Percentiles rank a stretch among this genome's conserved stretches.
Evolutionary conservation across 1,140 invertebrate genomes (phyloP).

Genomic region (Coptotermes formosanus): DNA sequence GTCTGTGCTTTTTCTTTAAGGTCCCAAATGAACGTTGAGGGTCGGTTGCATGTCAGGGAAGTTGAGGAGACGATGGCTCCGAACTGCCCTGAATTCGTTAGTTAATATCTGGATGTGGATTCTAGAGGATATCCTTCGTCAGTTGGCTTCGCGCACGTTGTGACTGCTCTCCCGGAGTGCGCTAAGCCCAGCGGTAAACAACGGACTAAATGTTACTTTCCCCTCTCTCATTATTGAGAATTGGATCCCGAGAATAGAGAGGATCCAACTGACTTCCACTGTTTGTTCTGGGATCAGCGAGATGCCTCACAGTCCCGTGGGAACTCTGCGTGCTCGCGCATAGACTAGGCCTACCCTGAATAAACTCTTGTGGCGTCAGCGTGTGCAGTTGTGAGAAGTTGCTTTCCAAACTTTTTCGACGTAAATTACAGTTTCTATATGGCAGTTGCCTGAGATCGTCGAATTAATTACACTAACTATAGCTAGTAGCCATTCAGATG

Average conservation of each 20-base stretch:
- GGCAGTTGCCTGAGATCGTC: too few relatives aligned
- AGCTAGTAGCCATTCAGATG: too few relatives aligned
- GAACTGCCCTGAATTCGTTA: not conserved
- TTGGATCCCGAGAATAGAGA: slow-evolving; percentile 8
- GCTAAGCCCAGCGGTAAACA: slow-evolving; percentile 13
- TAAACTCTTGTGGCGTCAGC: slow-evolving; percentile 5
- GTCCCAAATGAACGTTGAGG: too few relatives aligned
- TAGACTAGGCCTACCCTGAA: not conserved
- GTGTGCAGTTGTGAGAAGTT: not conserved
- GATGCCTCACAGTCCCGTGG: slow-evolving; percentile 6
- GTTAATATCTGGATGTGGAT: not conserved
- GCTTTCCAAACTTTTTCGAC: not conserved
- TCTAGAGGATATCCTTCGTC: not conserved
- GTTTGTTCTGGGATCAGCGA: slow-evolving; percentile 17
- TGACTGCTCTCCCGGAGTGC: slow-evolving; percentile 5
- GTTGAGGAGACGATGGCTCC: not conserved
- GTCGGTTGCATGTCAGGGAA: not conserved
- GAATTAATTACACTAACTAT: too few relatives aligned
- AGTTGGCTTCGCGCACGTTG: not conserved
- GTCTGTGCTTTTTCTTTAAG: not conserved
- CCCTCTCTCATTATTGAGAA: slow-evolving; percentile 3
- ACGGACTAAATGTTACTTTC: not conserved
- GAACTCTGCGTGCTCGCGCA: not conserved
- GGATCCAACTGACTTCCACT: not conserved
- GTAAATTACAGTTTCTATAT: too few relatives aligned